phyloP scores from a whole-genome alignment of 2,113 vertebrate species.

The Cryptomyrus ogoouensis region DNA sequence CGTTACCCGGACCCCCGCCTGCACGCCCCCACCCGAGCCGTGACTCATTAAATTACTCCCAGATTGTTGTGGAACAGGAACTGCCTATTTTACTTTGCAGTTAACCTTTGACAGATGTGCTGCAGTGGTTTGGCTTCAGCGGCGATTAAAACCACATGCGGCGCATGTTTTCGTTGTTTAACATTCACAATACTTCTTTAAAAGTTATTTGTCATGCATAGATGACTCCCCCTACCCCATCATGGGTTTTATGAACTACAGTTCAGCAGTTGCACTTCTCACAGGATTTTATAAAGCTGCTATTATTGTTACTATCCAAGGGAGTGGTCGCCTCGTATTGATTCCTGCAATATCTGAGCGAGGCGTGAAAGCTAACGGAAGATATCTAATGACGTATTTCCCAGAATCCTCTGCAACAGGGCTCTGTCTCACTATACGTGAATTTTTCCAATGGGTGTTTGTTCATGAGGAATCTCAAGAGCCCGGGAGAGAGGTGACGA shows the following conservation, averaged over 20 bases:
- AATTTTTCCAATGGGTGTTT: constrained; percentile 42
- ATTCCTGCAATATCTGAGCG: constrained; percentile 40
- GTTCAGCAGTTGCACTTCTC: constrained; percentile 23
- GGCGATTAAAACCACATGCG: constrained; percentile 56
- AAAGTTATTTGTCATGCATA: constrained; percentile 19
- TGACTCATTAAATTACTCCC: constrained; percentile 60
- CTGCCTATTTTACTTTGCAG: constrained; percentile 65
- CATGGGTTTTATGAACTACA: constrained; percentile 22
- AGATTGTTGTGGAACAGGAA: constrained; percentile 69
- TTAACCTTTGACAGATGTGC: constrained; percentile 73
- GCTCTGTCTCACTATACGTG: constrained; percentile 45
- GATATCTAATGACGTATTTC: constrained; percentile 33
- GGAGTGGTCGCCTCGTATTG: background rate
- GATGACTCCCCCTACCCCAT: background rate
- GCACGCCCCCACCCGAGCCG: constrained; percentile 44
- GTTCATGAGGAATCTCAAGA: constrained; percentile 40
- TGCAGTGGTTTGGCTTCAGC: constrained; percentile 49
- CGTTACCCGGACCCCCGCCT: constrained; percentile 23
- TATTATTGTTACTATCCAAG: constrained; percentile 6
- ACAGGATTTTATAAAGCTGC: constrained; percentile 27
- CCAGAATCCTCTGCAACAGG: constrained; percentile 27
- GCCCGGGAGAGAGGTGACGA: constrained; percentile 37
- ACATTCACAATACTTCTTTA: constrained; percentile 21
- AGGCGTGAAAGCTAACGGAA: constrained; percentile 47
- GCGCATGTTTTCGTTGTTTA: constrained; percentile 20